phyloP scores from a whole-genome alignment of 2,113 vertebrate genomes.

The Calonectris borealis region DNA sequence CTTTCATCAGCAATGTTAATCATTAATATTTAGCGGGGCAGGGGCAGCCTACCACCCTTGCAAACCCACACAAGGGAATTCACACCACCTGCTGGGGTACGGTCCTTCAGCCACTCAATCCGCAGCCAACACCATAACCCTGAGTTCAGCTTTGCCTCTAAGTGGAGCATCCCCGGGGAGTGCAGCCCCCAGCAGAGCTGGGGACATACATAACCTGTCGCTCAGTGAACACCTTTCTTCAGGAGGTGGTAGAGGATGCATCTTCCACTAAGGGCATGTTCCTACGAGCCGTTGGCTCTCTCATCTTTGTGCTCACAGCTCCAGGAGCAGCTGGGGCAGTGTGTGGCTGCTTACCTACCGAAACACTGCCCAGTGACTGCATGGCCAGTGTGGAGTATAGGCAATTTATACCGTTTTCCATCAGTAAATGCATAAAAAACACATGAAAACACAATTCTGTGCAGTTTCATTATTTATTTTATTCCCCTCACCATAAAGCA shows the following conservation, averaged over 20 bases:
- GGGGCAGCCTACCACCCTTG: neutral
- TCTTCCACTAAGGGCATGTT: neutral
- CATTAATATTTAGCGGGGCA: neutral
- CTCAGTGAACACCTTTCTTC: neutral
- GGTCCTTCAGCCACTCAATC: neutral
- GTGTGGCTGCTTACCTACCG: neutral
- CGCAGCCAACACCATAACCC: neutral
- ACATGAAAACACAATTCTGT: neutral
- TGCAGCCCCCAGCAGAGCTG: neutral
- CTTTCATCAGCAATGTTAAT: neutral
- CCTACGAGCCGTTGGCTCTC: accelerated
- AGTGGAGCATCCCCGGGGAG: neutral
- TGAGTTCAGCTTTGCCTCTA: neutral
- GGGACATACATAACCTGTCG: too few species aligned
- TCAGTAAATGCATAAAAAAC: neutral
- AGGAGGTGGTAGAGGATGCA: neutral
- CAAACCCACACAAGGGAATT: neutral
- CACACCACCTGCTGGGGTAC: neutral
- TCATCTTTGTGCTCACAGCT: neutral
- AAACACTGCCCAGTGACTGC: neutral
- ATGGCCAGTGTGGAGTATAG: neutral
- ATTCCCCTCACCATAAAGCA: neutral
- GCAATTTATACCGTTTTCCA: neutral
- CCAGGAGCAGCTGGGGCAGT: neutral
- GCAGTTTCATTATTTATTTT: neutral